Conservation (phyloP, 2,888 invertebrate genomes). For the Trichacis sp. region DNA sequence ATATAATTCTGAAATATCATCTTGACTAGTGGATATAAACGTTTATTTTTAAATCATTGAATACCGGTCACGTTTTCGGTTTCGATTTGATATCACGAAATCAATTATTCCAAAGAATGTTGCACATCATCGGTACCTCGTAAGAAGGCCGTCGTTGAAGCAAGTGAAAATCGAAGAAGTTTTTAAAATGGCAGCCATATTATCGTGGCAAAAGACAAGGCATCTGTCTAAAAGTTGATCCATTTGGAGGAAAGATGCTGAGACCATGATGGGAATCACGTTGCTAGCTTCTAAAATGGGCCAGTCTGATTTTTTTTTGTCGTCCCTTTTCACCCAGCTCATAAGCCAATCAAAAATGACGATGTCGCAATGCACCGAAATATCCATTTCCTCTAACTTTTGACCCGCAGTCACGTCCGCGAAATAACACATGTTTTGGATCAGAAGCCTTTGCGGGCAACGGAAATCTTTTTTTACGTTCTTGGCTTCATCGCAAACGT, state of each 20-base stretch:
- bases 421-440: conserved; percentile 96
- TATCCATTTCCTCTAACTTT: conserved; percentile 90
- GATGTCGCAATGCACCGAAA: conserved; percentile 96
- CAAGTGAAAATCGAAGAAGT: conserved; percentile 89
- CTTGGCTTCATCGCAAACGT: conserved; percentile 95
- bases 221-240: conserved; percentile 89
- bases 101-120: conserved; percentile 10
- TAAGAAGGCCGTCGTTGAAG: conserved; percentile 75
- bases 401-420: conserved; percentile 88
- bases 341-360: conserved; percentile 97
- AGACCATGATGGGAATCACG: conserved; percentile 92
- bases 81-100: too few species aligned
- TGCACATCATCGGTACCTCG: conserved; percentile 59
- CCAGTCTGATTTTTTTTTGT: conserved; percentile 76
- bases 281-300: conserved; percentile 83
- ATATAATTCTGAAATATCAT: too few species aligned
- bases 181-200: conserved; percentile 88
- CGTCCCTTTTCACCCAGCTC: conserved; percentile 91
- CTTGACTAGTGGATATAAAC: too few species aligned
- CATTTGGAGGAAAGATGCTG: conserved; percentile 96
- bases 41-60: too few species aligned
- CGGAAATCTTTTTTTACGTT: conserved; percentile 89
- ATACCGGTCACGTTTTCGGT: too few species aligned
- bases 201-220: conserved; percentile 85
- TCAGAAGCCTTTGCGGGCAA: conserved; percentile 86